Conservation (phyloP, 2,113 vertebrate genomes). For the Peromyscus leucopus region DNA sequence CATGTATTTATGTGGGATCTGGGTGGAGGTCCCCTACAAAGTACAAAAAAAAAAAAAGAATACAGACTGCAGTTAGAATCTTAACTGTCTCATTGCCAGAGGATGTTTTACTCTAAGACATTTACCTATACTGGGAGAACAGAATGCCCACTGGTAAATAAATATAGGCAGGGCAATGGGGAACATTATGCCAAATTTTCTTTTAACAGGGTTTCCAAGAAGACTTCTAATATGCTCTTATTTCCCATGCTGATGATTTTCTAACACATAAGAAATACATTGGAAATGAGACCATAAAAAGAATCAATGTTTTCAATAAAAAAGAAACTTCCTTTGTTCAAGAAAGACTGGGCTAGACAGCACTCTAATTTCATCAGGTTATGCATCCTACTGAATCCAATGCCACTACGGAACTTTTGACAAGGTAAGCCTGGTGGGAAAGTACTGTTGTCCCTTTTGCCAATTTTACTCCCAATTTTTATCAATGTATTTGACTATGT, state of each 20-base stretch:
- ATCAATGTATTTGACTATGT: not conserved
- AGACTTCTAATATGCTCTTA: not conserved
- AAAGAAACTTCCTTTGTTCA: constrained; percentile 31
- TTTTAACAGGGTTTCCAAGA: not conserved
- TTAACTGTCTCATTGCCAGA: not conserved
- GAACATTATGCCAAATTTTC: constrained; percentile 2
- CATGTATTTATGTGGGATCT: not conserved
- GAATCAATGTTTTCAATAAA: not conserved
- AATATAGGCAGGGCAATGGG: not conserved
- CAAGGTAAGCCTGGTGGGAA: not conserved
- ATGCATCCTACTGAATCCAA: not conserved
- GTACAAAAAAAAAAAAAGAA: not conserved
- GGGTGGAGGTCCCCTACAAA: not conserved
- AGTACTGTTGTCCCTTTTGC: not conserved
- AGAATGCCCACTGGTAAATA: constrained; percentile 3
- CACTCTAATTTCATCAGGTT: constrained; percentile 4
- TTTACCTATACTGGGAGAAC: not conserved
- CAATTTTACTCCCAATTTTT: not conserved
- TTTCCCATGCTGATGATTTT: constrained; percentile 43
- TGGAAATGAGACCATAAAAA: constrained; percentile 21
- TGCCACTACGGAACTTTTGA: not conserved
- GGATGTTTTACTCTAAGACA: not conserved
- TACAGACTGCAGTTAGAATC: not conserved
- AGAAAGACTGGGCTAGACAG: constrained; percentile 1
- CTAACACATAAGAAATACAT: not conserved